phyloP scores from a whole-genome alignment of 2,113 vertebrate species.

The Electrona antarctica region DNA sequence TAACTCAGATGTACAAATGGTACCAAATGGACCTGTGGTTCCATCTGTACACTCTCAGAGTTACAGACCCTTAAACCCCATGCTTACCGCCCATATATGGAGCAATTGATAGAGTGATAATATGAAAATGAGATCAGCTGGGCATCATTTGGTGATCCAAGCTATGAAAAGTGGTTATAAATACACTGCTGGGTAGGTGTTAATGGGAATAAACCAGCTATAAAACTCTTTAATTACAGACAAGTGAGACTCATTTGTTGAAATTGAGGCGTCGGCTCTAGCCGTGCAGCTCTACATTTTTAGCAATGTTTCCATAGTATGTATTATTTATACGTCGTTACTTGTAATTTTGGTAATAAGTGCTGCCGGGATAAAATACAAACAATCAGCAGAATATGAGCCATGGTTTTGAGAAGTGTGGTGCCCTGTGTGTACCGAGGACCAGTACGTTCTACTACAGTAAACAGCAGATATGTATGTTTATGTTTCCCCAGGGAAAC shows the following conservation, averaged over 20 bases:
- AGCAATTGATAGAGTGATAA: constrained; percentile 27
- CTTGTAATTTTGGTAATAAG: neutral
- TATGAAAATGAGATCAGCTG: constrained; percentile 25
- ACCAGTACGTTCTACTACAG: too few relatives aligned
- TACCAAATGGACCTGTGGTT: too few relatives aligned
- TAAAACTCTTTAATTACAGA: constrained; percentile 25
- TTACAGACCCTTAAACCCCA: constrained; percentile 14
- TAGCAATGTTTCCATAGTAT: neutral
- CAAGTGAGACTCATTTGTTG: neutral
- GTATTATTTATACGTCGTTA: constrained; percentile 1
- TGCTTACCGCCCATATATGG: constrained; percentile 13
- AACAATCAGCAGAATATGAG: neutral
- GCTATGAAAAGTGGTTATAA: constrained; percentile 30
- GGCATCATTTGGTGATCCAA: constrained; percentile 14
- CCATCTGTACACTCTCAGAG: too few relatives aligned
- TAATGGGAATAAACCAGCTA: constrained; percentile 24
- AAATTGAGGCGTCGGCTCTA: neutral
- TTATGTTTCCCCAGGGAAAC: neutral
- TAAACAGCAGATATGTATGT: too few relatives aligned
- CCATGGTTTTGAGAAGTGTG: neutral
- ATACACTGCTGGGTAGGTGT: constrained; percentile 34
- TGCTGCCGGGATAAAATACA: neutral
- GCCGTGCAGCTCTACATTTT: neutral
- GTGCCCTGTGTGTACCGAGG: too few relatives aligned
- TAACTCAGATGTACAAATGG: too few relatives aligned